phyloP scores from a whole-genome alignment of 2,888 invertebrate species.

The Eurytoma californica region DNA sequence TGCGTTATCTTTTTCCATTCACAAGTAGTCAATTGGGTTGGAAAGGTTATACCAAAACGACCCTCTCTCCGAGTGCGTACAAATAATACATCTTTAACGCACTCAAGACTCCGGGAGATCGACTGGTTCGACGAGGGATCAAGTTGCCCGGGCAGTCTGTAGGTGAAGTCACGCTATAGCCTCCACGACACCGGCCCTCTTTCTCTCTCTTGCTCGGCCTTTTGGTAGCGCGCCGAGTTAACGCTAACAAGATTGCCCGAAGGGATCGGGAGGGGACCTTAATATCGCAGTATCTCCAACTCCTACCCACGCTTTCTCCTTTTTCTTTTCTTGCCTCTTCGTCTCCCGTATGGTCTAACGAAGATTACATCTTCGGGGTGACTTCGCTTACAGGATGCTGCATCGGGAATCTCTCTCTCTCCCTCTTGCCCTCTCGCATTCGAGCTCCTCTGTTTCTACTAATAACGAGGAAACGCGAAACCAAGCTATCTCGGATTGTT shows the following conservation, averaged over 20 bases:
- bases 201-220: slow-evolving; percentile 20
- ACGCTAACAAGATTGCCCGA: slow-evolving; percentile 68
- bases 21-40: too few species aligned
- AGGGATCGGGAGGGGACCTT: slow-evolving; percentile 63
- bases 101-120: slow-evolving; percentile 29
- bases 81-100: slow-evolving; percentile 30
- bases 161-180: slow-evolving; percentile 38
- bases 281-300: slow-evolving; percentile 55
- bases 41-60: background rate
- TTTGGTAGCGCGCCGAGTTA: slow-evolving; percentile 59
- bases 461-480: slow-evolving; percentile 45
- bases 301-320: slow-evolving; percentile 54
- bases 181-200: slow-evolving; percentile 60
- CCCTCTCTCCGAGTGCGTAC: background rate
- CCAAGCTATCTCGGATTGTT: slow-evolving; percentile 18
- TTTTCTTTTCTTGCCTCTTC: slow-evolving; percentile 51
- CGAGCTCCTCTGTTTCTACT: slow-evolving; percentile 45
- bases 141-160: slow-evolving; percentile 23
- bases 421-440: slow-evolving; percentile 8
- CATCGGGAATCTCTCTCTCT: slow-evolving; percentile 4
- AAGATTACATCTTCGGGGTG: slow-evolving; percentile 51
- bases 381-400: slow-evolving; percentile 38
- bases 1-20: too few species aligned
- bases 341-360: slow-evolving; percentile 42
- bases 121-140: slow-evolving; percentile 12